phyloP scores from a whole-genome alignment of 2,113 vertebrate genomes.

The Oncorhynchus keta region DNA sequence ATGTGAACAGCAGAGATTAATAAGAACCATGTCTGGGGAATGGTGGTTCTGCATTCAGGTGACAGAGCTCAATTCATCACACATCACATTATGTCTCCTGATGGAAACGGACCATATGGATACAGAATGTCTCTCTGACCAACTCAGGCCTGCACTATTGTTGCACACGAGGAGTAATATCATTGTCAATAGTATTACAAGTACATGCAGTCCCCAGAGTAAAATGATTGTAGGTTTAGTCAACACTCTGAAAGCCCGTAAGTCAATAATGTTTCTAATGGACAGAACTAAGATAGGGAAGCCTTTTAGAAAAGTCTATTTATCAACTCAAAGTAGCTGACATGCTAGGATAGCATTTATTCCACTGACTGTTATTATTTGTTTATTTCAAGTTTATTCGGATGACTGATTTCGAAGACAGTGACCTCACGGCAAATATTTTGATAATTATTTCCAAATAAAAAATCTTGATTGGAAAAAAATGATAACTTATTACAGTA shows the following conservation, averaged over 20 bases:
- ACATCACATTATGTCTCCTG: background rate
- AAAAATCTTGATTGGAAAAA: background rate
- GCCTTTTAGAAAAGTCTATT: background rate
- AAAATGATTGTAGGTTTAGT: background rate
- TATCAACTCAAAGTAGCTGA: background rate
- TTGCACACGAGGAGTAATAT: background rate
- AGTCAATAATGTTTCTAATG: constrained; percentile 2
- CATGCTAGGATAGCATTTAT: too few relatives aligned
- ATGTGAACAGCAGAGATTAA: background rate
- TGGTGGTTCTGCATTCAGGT: background rate
- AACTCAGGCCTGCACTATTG: background rate
- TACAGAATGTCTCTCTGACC: background rate
- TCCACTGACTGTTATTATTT: background rate
- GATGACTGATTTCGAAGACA: background rate
- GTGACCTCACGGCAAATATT: background rate
- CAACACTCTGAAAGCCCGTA: constrained; percentile 14
- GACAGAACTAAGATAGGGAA: background rate
- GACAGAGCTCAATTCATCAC: background rate
- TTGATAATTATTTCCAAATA: background rate
- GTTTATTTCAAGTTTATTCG: background rate
- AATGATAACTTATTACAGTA: too few relatives aligned
- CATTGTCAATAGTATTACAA: background rate
- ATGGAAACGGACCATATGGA: background rate
- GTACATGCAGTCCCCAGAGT: background rate
- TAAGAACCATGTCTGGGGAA: background rate